Evolutionary conservation across 2,797 vertebrate species (phyloP), one percentile per base, ranked within the genome.

Genomic region (Acipenser ruthenus): DNA sequence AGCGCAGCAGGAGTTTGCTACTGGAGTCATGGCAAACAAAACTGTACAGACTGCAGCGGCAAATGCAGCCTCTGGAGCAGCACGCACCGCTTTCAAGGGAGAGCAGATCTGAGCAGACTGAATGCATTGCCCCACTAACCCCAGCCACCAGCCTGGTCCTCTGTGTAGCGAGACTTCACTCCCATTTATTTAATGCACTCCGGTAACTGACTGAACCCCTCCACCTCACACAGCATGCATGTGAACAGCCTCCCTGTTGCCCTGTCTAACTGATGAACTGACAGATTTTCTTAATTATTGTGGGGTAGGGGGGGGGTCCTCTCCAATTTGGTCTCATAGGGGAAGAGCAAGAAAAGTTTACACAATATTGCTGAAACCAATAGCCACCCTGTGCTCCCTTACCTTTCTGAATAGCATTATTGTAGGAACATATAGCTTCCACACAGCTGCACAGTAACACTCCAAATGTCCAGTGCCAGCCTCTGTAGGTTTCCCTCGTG

Each of bases 21-120:
- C 95, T 0, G 95, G 95, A 9, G 95, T 99, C 83, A 96, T 99
- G 95, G 85, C 96, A 80, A 98, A 98, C 88, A 97, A 97, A 80
- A 99, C 95, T 0, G 95, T 98, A 50, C 96, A 95, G 75, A 95
- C 93, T 0, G 95, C 96, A 0, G 89, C 95, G 0, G 92, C 95
- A 51, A 96, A 81, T 0, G 94, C 94, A 0, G 94, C 95, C 37
- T 87, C 96, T 0, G 86, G 80, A 8, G 94, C 95, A 0, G 93
- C 96, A 1, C 90, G 93, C 4, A 93, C 81, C 0, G 80, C 85
- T 0, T 98, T 97, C 86, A 97, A 96, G 88, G 87, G 86, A 49
- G 93, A 93, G 83, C 88, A 92, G 47, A 89, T 94, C 79, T 97
- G 91, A 92, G 73, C 65, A 65, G 66, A 23, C 51, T 1, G 12